Conservation (phyloP, 2,888 invertebrate genomes). For the Microchrysa polita region DNA sequence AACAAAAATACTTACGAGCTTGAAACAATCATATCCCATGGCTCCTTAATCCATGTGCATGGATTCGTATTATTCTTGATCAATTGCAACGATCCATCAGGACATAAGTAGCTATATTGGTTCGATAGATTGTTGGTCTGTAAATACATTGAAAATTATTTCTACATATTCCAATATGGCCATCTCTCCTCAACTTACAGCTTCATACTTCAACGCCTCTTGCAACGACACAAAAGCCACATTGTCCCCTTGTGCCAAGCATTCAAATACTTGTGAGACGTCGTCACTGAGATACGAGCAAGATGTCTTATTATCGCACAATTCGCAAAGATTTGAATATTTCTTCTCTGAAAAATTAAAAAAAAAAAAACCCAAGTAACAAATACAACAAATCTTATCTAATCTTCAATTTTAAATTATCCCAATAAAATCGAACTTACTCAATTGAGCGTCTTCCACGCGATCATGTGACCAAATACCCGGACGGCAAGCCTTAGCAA, state of each 20-base stretch:
- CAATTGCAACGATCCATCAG: slow-evolving; percentile 55
- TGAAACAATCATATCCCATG: slow-evolving; percentile 69
- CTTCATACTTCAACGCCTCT: slow-evolving; percentile 59
- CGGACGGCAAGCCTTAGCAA: slow-evolving; percentile 77
- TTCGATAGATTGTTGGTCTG: slow-evolving; percentile 34
- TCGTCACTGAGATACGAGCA: slow-evolving; percentile 31
- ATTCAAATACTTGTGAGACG: slow-evolving; percentile 68
- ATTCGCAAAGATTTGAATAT: slow-evolving; percentile 68
- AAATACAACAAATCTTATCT: slow-evolving; percentile 12
- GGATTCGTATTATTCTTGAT: slow-evolving; percentile 60
- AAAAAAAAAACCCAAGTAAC: too few relatives aligned
- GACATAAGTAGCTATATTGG: slow-evolving; percentile 58
- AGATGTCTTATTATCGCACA: slow-evolving; percentile 54
- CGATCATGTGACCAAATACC: slow-evolving; percentile 72
- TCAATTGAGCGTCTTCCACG: slow-evolving; percentile 67
- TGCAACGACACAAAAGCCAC: slow-evolving; percentile 67
- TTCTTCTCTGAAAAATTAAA: slow-evolving; percentile 66
- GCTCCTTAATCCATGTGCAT: slow-evolving; percentile 72
- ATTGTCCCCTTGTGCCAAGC: slow-evolving; percentile 67
- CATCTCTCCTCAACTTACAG: slow-evolving; percentile 52
- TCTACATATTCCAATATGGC: slow-evolving; percentile 8
- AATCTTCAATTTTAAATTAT: slow-evolving; percentile 1
- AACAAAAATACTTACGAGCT: slow-evolving; percentile 49
- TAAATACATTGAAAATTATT: slow-evolving; percentile 26
- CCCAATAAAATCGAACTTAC: slow-evolving; percentile 65